Evolutionary conservation across 30 jellyfish, hydroid and myxozoan genomes (phyloP).

Genomic region (Sanderia malayensis): DNA sequence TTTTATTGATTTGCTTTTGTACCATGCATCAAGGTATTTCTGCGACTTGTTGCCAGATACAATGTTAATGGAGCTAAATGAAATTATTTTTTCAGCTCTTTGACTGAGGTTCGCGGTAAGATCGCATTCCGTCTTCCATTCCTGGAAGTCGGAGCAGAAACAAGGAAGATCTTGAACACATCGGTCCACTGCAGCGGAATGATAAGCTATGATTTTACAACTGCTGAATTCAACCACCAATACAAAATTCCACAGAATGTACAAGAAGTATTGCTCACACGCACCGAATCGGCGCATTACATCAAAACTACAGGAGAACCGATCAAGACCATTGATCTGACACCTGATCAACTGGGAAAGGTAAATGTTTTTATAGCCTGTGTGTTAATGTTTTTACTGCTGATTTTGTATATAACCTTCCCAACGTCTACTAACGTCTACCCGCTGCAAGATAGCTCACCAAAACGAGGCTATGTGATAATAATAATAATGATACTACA

Average conservation of each 20-base stretch:
- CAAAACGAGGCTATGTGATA: too few relatives aligned
- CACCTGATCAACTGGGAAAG: conserved; percentile 48
- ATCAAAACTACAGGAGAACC: conserved; percentile 52
- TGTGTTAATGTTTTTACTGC: too few relatives aligned
- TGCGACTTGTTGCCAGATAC: too few relatives aligned
- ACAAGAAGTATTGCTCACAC: conserved; percentile 23
- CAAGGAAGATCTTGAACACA: conserved; percentile 36
- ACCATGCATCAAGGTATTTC: too few relatives aligned
- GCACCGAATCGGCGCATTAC: conserved; percentile 29
- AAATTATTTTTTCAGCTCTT: conserved; percentile 30
- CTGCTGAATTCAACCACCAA: conserved; percentile 27
- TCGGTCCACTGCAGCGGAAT: conserved; percentile 31
- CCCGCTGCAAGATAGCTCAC: too few relatives aligned
- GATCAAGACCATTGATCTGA: conserved; percentile 1
- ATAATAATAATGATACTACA: too few relatives aligned
- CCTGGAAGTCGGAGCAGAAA: conserved; percentile 49
- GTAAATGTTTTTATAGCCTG: too few relatives aligned
- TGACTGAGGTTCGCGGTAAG: conserved; percentile 36
- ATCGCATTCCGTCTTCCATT: conserved; percentile 51
- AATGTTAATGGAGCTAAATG: too few relatives aligned
- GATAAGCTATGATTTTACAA: conserved; percentile 15
- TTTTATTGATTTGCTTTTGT: too few relatives aligned
- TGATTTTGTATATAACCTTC: too few relatives aligned
- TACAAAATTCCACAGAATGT: conserved; percentile 29
- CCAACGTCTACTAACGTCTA: too few relatives aligned